Conservation (phyloP, 2,797 vertebrate species). For the Squalus acanthias region DNA sequence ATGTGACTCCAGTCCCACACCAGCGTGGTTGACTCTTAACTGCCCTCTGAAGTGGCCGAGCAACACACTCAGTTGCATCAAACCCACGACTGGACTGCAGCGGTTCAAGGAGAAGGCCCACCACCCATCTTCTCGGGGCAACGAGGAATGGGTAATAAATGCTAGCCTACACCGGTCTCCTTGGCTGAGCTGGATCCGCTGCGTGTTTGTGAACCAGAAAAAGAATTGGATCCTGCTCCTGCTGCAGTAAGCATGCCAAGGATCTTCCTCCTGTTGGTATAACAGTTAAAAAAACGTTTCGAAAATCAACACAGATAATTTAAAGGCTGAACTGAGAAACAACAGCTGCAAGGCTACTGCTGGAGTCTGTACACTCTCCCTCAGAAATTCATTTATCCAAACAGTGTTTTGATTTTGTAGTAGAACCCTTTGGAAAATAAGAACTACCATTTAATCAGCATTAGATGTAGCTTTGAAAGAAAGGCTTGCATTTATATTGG, state of each 20-base stretch:
- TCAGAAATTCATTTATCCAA: background rate
- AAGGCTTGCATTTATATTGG: background rate
- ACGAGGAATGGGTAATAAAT: background rate
- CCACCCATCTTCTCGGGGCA: too few species aligned
- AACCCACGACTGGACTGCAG: too few species aligned
- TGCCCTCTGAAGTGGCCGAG: too few species aligned
- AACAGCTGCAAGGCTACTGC: background rate
- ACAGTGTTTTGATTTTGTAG: background rate
- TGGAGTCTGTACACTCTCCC: background rate
- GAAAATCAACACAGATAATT: background rate
- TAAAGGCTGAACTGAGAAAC: background rate
- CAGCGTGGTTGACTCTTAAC: too few species aligned
- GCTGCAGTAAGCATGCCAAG: background rate
- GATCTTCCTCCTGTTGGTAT: background rate
- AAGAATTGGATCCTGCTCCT: background rate
- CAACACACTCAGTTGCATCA: too few species aligned
- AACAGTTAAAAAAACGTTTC: background rate
- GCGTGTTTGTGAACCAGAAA: background rate
- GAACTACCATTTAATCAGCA: background rate
- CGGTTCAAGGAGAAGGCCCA: too few species aligned
- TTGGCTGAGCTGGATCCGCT: background rate
- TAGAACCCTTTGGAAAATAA: background rate
- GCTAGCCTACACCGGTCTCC: background rate
- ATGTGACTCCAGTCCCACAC: too few species aligned
- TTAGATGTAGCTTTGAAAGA: background rate